Evolutionary conservation across 2,888 invertebrate genomes (phyloP), one percentile per base, ranked within the genome.

Genomic region (Drosophila antonietae): DNA sequence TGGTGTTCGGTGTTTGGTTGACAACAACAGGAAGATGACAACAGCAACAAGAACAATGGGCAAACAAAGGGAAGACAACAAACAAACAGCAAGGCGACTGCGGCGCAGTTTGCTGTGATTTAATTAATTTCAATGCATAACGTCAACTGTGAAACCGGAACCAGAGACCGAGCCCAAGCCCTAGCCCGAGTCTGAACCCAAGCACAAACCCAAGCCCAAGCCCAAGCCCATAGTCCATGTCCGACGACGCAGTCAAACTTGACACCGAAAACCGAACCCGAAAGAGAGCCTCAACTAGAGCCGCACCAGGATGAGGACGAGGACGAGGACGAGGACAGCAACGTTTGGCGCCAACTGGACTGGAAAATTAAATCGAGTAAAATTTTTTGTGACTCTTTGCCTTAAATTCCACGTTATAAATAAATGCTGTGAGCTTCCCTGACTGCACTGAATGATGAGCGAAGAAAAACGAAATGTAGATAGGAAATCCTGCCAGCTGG

Each of bases 91-190:
- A 57, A 31, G 44, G 67, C 67, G 43, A 76, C 75, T 76, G 73
- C 57, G 83, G 51, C 80, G 70, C 71, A 69, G 76, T 80, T 86
- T 75, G 81, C 90, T 83, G 83, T 90, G 90, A 90, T 90, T 90
- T 90, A 90, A 90, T 90, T 90, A 90, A 90, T 88, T 90, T 90
- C 88, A 83, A 90, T 88, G 90, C 90, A 90, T 82, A 84, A 90
- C 83, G 81, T 88, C 88, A 86, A 88, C 87, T 88, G 80, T 76
- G 86, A 88, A 88, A 88, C 86, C 86, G 80, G 86, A 88, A 84
- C 84, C 86, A 66, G 44, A 67, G 58, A 49, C 72, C 59, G 59
- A 64, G 68, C 58, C 67, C 62, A 56, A 70, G 60, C 63, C 44
- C 53, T 10, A 39, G 39, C 18, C 49, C 23, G 37, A 58, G 52